Conservation (phyloP, 2,797 vertebrate genomes). For the Poeciliopsis presidionis region DNA sequence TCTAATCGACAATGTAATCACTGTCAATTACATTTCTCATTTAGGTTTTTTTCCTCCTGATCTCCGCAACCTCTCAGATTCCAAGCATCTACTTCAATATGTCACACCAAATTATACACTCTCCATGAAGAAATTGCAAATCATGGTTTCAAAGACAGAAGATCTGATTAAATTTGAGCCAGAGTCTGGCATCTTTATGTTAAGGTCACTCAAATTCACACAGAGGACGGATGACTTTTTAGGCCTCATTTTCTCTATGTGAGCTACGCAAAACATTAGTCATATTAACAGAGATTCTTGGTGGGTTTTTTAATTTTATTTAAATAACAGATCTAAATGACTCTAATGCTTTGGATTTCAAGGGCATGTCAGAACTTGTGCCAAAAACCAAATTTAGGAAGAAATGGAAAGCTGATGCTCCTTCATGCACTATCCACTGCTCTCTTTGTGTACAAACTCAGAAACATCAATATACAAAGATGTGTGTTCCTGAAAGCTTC, state of each 20-base stretch:
- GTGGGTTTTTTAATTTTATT: neutral
- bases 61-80: constrained; percentile 7
- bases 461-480: neutral
- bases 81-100: constrained; percentile 32
- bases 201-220: constrained; percentile 35
- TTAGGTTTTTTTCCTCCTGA: constrained; percentile 8
- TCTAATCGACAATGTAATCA: constrained; percentile 14
- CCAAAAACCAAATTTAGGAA: neutral
- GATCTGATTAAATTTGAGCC: constrained; percentile 34
- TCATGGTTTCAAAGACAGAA: constrained; percentile 11
- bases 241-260: neutral
- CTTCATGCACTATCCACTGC: neutral
- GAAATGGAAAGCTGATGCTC: neutral
- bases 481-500: neutral
- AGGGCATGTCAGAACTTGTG: neutral
- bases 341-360: neutral
- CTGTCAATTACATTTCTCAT: constrained; percentile 5
- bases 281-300: neutral
- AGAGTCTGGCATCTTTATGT: neutral
- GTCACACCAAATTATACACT: constrained; percentile 44
- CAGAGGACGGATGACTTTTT: neutral
- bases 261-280: neutral
- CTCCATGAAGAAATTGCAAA: constrained; percentile 33
- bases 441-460: neutral
- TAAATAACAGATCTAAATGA: neutral